These are phyloP conservation scores for Salticus scenicus DNA, from an alignment of 2,888 invertebrate species.

Conservation along the genomic window DNA sequence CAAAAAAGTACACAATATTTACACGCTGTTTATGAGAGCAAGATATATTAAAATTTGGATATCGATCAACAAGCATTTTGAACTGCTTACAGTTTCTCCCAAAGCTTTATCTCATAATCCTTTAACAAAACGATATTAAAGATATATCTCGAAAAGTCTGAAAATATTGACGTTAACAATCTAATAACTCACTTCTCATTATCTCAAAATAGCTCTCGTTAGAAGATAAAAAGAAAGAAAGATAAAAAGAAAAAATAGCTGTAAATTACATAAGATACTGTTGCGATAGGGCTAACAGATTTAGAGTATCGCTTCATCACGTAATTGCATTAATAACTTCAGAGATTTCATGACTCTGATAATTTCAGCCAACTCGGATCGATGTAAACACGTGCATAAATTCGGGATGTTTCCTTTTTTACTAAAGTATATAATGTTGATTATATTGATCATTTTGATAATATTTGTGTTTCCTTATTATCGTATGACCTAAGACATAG, in stretches of 20 bases:
- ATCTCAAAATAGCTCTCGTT: not conserved
- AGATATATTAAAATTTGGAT: no score
- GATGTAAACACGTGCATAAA: not conserved
- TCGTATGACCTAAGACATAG: no score
- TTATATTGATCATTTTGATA: no score
- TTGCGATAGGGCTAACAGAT: not conserved
- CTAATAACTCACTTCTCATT: not conserved
- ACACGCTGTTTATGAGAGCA: no score
- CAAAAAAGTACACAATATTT: no score
- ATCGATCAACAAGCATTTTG: no score
- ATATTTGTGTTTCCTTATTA: no score
- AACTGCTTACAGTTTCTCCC: no score
- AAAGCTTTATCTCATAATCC: no score
- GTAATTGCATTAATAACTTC: not conserved
- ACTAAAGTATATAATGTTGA: not conserved
- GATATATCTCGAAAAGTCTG: not conserved
- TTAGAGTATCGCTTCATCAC: not conserved
- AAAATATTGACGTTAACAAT: not conserved
- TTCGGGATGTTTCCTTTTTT: not conserved
- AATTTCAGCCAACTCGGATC: not conserved
- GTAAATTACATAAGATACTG: not conserved
- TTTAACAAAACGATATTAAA: no score
- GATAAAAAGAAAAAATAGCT: no score
- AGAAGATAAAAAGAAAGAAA: no score
- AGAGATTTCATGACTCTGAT: not conserved